Evolutionary conservation across 2,888 invertebrate species (phyloP), one percentile per base, ranked within the genome.

Genomic region (Drosophila limbata): DNA sequence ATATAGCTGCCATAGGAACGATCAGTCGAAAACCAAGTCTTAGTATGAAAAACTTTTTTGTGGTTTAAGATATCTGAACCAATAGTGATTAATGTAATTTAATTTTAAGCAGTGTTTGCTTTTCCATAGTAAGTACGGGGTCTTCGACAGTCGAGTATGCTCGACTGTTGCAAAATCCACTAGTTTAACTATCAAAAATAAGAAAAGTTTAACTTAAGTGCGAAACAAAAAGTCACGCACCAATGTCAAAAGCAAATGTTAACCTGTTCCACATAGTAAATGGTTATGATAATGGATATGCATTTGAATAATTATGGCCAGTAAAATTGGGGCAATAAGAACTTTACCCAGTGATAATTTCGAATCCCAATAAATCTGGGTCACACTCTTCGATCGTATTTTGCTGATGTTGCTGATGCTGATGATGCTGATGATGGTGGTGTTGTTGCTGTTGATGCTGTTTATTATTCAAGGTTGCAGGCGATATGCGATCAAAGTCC

Each of bases 281-380:
- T 47, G n/a, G 45, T 11, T 21, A 25, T 57, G 15, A 31, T 13
- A 31, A 57, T 47, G n/a, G 45, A 8, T 21, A 25, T 57, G 56
- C 45, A 45, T 48, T 19, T 33, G 47, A 48, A 50, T 57, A 57
- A 45, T 45, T 15, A 45, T 35, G 10, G n/a, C 13, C 10, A 13
- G 4, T 11, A 8, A 15, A 57, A 56, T 44, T 57, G 45, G 45
- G 11, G 15, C 45, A 44, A 57, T 56, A 19, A n/a, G n/a, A 68
- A 90, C 8, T 93, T 93, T 93, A 94, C 94, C 97, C 98, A 79
- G 97, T 98, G 89, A 97, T 95, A 91, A 98, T 94, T 93, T 98
- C 98, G 93, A 98, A 98, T 81, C 97, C 97, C 87, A 97, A 95
- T 95, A 97, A 96, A 93, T 97, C 97, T 53, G 96, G 94, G 93